Evolutionary conservation across 2,797 vertebrate genomes (phyloP).

Genomic region (Hippopotamyrus pictus): DNA sequence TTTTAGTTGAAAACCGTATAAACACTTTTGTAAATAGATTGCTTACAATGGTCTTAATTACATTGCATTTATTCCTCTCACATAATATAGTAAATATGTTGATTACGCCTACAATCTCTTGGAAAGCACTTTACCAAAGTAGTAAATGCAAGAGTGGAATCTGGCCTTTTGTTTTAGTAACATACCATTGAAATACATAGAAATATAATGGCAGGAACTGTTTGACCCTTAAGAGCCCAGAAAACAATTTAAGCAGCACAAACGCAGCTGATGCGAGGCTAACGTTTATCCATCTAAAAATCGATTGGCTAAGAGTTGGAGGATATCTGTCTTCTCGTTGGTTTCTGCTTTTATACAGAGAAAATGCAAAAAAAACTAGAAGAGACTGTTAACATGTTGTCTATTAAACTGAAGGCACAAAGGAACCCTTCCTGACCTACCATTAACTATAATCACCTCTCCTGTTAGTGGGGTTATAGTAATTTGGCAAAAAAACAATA

Average conservation of each 20-base stretch:
- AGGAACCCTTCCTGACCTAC: no score
- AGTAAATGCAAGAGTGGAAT: not conserved
- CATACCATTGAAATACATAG: not conserved
- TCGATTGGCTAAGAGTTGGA: not conserved
- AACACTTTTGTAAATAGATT: not conserved
- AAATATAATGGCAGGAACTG: not conserved
- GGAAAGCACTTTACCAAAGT: not conserved
- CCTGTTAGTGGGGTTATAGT: constrained; percentile 11
- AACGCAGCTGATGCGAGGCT: not conserved
- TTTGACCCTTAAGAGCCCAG: not conserved
- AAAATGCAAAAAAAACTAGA: not conserved
- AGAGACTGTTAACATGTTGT: not conserved
- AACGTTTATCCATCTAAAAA: not conserved
- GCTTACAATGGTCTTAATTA: not conserved
- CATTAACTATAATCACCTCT: not conserved
- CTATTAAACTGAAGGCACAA: not conserved
- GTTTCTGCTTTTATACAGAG: constrained; percentile 11
- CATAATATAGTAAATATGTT: not conserved
- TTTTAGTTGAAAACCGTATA: not conserved
- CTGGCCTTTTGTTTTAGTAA: not conserved
- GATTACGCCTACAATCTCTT: not conserved
- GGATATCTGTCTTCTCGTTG: not conserved
- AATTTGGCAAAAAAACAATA: not conserved
- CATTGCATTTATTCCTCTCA: not conserved
- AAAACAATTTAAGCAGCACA: not conserved